Evolutionary conservation across 1,140 invertebrate species (phyloP), one percentile per base, ranked within the genome.

Genomic region (Cherax quadricarinatus): DNA sequence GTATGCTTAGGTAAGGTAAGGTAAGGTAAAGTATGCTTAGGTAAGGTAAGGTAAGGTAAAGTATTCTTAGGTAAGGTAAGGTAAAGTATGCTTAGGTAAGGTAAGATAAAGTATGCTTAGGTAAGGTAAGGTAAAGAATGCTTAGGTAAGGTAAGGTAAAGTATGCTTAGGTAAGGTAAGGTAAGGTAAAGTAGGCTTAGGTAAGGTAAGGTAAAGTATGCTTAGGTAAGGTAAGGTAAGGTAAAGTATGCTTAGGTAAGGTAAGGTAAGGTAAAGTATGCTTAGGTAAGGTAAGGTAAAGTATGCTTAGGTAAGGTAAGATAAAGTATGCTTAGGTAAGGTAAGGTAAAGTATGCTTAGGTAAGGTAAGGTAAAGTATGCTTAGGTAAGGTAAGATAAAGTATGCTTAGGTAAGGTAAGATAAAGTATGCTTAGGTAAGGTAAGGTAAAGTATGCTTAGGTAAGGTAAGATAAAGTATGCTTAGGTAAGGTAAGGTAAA

Each of bases 281-380:
- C n/a, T 48, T 16, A 70, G 21, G 53, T 48, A 70, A 85, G 21
- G 30, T 24, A 85, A 48, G 24, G 83, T 30, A 18, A 66, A 60
- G 62, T 24, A 66, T 14, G 30, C 57, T 41, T 9, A 66, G 57
- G 62, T 62, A 66, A 70, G 83, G 83, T 66, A 48, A 48, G 83
- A 7, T 24, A 70, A 70, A 41, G 83, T 18, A 48, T 7, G 83
- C 57, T 48, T 66, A 48, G 83, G 53, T 30, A 70, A 14, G 83
- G 62, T 62, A 5, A 48, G 30, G 83, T 48, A 41, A 66, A 24
- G 53, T 60, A 66, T 5, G 82, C 18, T 84, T 24, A 24, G 79
- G 79, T 84, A n/a, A 85, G 18, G 84, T 6, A 57, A 86, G 41
- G 83, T 66, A 62, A 66, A 57, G 83, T 86, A 49, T 30, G 84